Conservation (phyloP, 2,797 vertebrate genomes). For the Enteromius anoplus region DNA sequence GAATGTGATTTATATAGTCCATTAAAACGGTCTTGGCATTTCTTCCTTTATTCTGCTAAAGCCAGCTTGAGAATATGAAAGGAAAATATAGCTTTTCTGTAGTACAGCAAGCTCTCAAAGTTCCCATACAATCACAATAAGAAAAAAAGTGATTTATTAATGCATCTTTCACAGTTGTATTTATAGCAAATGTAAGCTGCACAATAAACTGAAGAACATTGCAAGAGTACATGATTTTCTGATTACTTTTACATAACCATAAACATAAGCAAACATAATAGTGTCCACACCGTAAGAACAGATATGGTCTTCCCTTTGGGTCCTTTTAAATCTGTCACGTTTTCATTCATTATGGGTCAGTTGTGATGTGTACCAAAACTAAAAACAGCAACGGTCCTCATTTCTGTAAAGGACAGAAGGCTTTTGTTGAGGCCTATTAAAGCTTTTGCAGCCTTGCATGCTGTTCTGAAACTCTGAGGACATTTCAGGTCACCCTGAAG, state of each 20-base stretch:
- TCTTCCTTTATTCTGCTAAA: slow-evolving; percentile 3
- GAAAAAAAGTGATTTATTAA: not conserved
- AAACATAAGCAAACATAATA: not conserved
- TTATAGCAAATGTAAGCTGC: not conserved
- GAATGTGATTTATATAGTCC: slow-evolving; percentile 23
- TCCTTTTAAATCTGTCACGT: not conserved
- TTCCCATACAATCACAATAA: not conserved
- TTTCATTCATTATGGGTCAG: slow-evolving; percentile 36
- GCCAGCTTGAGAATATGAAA: slow-evolving; percentile 5
- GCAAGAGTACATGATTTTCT: not conserved
- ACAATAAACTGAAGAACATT: not conserved
- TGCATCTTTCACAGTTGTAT: not conserved
- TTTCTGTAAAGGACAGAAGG: slow-evolving; percentile 30
- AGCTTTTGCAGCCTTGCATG: slow-evolving; percentile 18
- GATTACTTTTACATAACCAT: not conserved
- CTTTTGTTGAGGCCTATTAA: slow-evolving; percentile 33
- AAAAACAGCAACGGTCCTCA: slow-evolving; percentile 27
- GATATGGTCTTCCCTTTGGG: slow-evolving; percentile 2
- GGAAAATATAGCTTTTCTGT: slow-evolving; percentile 12
- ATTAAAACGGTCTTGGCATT: slow-evolving; percentile 25
- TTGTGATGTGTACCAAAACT: slow-evolving; percentile 35
- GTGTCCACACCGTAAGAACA: too few relatives aligned
- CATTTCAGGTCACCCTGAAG: slow-evolving; percentile 51
- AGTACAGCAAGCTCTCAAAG: slow-evolving; percentile 2
- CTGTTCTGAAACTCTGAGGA: slow-evolving; percentile 26